Evolutionary conservation across 2,113 vertebrate species (phyloP), one percentile per base, ranked within the genome.

Genomic region (Loxodonta africana): DNA sequence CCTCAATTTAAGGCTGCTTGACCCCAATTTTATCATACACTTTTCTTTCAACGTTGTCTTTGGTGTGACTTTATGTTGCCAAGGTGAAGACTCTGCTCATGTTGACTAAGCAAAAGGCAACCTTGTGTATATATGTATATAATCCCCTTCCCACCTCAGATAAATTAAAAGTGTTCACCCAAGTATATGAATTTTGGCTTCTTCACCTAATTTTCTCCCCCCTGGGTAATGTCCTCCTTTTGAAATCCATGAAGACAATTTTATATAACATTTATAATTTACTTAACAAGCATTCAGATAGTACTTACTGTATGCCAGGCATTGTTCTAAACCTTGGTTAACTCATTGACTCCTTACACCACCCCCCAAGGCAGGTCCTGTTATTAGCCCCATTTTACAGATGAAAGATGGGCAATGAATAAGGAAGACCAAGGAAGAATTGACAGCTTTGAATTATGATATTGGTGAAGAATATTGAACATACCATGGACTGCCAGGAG

Each of bases 1-100:
- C 88, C 97, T 97, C 89, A 85, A 37, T 94, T 91, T 92, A 57
- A 82, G 95, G 62, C 46, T 63, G 41, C 96, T 97, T 97, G 87
- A 96, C 71, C 98, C 74, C 82, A 23, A 26, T 91, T 96, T 97
- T 92, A 77, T 77, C 88, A n/a, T 88, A 96, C 92, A 82, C 82
- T 88, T 88, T 89, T 82, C 95, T 69, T 83, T 78, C 86, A 33
- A 10, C 25, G 3, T 93, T 53, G 83, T 88, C 92, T 91, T 95
- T 77, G 94, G 17, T 86, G 74, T 81, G 71, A 83, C 87, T 95
- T 98, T 91, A 62, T 88, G 65, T 76, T 37, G 17, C 67, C 20
- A 0, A 12, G 26, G 37, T 20, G 78, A 78, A 67, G 74, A 62
- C 65, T 46, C 88, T 51, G 84, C 37, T 96, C 51, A 3, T 53